Evolutionary conservation across 2,113 vertebrate genomes (phyloP).

Genomic region (Steatornis caripensis): DNA sequence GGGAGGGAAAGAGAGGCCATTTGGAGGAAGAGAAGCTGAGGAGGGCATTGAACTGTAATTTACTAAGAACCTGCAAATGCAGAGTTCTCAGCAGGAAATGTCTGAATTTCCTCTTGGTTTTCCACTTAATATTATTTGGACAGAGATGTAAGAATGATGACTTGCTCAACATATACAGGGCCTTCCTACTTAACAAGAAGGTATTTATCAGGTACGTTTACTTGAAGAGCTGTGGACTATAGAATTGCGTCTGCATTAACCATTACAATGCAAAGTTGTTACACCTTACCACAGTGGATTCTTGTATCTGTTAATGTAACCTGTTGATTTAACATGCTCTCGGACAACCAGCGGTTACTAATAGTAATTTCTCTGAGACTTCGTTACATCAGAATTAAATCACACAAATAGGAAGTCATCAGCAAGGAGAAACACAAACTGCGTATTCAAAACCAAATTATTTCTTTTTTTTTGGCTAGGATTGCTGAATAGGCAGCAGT

Average conservation of each 20-base stretch:
- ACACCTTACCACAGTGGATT: background rate
- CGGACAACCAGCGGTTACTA: background rate
- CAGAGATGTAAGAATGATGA: background rate
- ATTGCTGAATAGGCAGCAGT: background rate
- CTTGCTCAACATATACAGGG: background rate
- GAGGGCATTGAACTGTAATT: background rate
- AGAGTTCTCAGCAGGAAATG: background rate
- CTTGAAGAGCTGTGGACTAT: background rate
- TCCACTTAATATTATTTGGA: background rate
- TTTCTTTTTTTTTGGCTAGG: background rate
- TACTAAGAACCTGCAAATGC: background rate
- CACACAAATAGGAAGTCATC: background rate
- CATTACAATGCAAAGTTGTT: background rate
- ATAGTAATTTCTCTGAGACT: background rate
- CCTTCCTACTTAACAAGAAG: background rate
- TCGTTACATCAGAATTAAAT: background rate
- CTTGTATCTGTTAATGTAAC: background rate
- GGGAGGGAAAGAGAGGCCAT: too few species aligned
- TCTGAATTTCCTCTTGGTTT: background rate
- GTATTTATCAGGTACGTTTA: background rate
- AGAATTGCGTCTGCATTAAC: background rate
- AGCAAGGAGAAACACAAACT: background rate
- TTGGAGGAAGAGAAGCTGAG: background rate
- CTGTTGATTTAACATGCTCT: background rate
- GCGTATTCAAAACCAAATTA: background rate